phyloP scores from a whole-genome alignment of 2,797 vertebrate species.

The Aphelocoma californica region DNA sequence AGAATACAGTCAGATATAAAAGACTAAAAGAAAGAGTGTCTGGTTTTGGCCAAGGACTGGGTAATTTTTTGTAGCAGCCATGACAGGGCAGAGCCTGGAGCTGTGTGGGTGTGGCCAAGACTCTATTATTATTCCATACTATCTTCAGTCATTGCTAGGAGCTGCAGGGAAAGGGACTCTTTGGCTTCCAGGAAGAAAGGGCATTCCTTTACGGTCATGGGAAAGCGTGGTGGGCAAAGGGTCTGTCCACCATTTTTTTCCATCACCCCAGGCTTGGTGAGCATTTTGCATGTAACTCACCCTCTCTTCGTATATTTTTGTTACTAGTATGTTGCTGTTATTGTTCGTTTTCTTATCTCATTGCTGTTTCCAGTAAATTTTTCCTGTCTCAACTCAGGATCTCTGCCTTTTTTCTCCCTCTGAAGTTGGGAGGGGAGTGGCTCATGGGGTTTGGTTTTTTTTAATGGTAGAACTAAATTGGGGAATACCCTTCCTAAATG shows the following conservation, averaged over 20 bases:
- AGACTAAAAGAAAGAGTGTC: neutral
- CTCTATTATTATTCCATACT: neutral
- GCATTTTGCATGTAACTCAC: neutral
- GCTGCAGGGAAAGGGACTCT: neutral
- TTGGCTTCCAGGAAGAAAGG: neutral
- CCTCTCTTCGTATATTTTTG: neutral
- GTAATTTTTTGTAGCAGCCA: neutral
- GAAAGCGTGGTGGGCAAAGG: neutral
- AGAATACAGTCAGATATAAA: neutral
- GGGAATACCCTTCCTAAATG: neutral
- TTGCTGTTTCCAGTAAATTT: neutral
- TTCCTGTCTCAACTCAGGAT: neutral
- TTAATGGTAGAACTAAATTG: neutral
- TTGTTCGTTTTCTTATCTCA: neutral
- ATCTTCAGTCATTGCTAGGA: neutral
- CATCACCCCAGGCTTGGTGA: neutral
- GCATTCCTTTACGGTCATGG: rapidly evolving
- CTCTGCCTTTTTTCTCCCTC: neutral
- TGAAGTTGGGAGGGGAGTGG: neutral
- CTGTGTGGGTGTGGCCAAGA: neutral
- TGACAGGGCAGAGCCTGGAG: neutral
- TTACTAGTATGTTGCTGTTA: neutral
- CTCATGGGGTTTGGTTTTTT: neutral
- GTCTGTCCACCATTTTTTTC: neutral
- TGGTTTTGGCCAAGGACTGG: neutral